Base-by-base conservation (phyloP, 2,888 invertebrate species). In the Epinotia bilunana region DNA sequence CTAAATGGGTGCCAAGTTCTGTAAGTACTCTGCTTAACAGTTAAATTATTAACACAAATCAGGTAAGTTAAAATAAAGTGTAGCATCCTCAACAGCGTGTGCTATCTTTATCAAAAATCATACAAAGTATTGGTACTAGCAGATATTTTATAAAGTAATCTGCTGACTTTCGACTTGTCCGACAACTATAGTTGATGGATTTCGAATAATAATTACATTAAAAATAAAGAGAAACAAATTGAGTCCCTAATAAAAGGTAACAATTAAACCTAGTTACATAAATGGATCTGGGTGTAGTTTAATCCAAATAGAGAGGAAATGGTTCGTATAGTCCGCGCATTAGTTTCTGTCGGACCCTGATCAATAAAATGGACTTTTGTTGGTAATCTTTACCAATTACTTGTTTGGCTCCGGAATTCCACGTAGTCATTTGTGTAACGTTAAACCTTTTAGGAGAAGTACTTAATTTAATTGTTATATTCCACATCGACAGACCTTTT, bases 261-360 rank as follows among this genome's bases (percentile, higher is more conserved):
- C 65, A 70, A 53, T 60, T 74, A 65, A 74, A 65, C 53, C 64
- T 53, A 55, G 70, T 74, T 65, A 71, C 70, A 65, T 74, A 60
- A 71, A 74, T 70, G 53, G 74, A 71, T 64, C 71, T 55, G 74
- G 74, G 74, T 57, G 67, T 74, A 74, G 70, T 70, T 70, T 70
- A 61, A 74, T 74, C 74, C 70, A 64, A 71, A 74, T 71, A 65
- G 60, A 62, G 58, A 57, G 67, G 64, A 60, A 72, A 72, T 67
- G 75, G 55, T 72, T 61, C 65, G 61, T 64, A 71, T 70, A 60
- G 71, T 43, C 65, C 18, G 46, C 46, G 61, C 75, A 67, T 75
- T 75, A 67, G 71, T 75, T 67, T 46, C 72, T 57, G 74, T 74
- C 74, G 55, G 67, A 75, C 75, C 75, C 43, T 55, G 67, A 72